A percentile compares a stretch with the other conserved stretches of the same genome.
Evolutionary conservation across 2,888 invertebrate genomes (phyloP).

Genomic region (Leptogaster cylindrica): DNA sequence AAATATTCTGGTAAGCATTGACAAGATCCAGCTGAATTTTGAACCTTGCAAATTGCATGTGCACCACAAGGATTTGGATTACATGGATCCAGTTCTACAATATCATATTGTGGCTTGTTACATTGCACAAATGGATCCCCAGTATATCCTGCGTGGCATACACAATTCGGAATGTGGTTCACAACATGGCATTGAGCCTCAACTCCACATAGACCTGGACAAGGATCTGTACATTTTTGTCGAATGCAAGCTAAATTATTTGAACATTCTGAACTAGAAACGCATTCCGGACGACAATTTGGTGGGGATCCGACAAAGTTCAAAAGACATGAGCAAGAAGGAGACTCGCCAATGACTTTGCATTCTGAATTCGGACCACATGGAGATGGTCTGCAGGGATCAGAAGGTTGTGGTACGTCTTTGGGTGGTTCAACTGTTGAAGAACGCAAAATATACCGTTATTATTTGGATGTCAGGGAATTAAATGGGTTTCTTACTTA

Average conservation of each 20-base stretch:
- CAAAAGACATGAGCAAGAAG: constrained; percentile 69
- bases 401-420: constrained; percentile 51
- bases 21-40: constrained; percentile 71
- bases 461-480: background rate
- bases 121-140: constrained; percentile 72
- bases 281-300: constrained; percentile 74
- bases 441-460: too few relatives aligned
- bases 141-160: constrained; percentile 67
- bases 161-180: constrained; percentile 68
- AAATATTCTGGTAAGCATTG: constrained; percentile 71
- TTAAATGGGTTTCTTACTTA: background rate
- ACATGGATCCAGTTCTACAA: constrained; percentile 63
- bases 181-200: constrained; percentile 66
- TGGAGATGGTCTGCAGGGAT: constrained; percentile 65
- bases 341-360: constrained; percentile 59
- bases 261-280: constrained; percentile 73
- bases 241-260: constrained; percentile 72
- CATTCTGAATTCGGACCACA: constrained; percentile 68
- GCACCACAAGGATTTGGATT: constrained; percentile 71
- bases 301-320: constrained; percentile 74
- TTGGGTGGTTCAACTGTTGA: constrained; percentile 3
- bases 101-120: constrained; percentile 55
- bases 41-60: constrained; percentile 72
- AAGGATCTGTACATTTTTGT: constrained; percentile 76
- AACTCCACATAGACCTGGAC: constrained; percentile 70